phyloP scores from a whole-genome alignment of 2,113 vertebrate species.

The Todiramphus saurophagus region DNA sequence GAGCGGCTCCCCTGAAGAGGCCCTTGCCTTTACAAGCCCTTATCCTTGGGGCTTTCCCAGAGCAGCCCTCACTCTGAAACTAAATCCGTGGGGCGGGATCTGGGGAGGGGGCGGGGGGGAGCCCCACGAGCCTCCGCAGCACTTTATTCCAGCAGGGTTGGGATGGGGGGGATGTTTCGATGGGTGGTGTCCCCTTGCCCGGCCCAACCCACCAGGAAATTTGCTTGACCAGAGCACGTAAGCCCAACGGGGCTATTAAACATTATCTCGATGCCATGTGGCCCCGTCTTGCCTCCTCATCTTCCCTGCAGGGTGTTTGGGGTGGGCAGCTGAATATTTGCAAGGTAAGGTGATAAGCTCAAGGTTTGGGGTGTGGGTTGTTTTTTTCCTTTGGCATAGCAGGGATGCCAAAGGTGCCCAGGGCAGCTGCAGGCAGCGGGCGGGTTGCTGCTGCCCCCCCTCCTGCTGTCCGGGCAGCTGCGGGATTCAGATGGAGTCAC shows the following conservation, averaged over 20 bases:
- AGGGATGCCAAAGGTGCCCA: not conserved
- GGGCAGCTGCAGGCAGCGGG: not conserved
- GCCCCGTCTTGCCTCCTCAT: not conserved
- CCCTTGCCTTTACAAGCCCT: no score
- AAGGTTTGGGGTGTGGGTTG: not conserved
- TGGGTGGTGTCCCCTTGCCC: not conserved
- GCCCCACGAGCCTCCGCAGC: not conserved
- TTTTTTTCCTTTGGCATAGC: not conserved
- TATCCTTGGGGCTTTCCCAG: no score
- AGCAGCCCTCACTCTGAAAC: no score
- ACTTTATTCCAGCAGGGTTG: not conserved
- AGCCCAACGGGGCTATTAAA: conserved; percentile 18
- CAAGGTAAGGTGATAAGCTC: not conserved
- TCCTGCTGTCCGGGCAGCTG: not conserved
- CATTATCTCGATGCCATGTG: not conserved
- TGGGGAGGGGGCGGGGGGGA: no score
- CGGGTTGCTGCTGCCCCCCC: not conserved
- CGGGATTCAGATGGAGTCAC: accelerated
- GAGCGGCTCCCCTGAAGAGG: no score
- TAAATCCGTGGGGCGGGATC: no score
- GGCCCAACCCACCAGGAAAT: not conserved
- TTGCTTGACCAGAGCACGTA: not conserved
- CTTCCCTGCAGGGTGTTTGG: not conserved
- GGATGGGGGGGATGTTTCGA: not conserved
- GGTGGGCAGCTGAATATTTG: not conserved